Conservation (phyloP, 1,140 invertebrate species). For the Cyclina sinensis region DNA sequence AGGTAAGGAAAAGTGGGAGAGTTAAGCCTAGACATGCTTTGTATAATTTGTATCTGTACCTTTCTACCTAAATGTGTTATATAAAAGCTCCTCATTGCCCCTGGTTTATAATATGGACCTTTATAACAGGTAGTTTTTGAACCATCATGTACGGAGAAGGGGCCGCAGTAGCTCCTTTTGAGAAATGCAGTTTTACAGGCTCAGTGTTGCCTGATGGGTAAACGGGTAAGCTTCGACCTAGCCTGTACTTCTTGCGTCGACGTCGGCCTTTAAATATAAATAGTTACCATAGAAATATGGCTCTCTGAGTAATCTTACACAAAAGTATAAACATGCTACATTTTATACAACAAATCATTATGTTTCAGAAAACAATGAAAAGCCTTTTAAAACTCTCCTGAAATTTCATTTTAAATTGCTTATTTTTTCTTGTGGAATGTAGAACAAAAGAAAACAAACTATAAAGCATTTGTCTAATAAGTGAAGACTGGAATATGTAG, state of each 20-base stretch:
- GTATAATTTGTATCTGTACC: constrained; percentile 59
- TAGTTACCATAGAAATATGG: neutral
- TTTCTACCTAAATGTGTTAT: constrained; percentile 50
- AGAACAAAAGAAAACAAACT: neutral
- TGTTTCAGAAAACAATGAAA: neutral
- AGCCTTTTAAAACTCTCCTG: too few relatives aligned
- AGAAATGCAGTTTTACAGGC: constrained; percentile 68
- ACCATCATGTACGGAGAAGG: constrained; percentile 68
- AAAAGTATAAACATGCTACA: neutral
- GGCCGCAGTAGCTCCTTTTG: constrained; percentile 56
- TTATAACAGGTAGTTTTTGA: constrained; percentile 70
- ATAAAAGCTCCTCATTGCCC: constrained; percentile 50
- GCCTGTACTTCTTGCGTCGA: constrained; percentile 57
- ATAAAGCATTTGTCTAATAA: neutral
- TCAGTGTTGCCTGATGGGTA: constrained; percentile 46
- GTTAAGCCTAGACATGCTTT: constrained; percentile 59
- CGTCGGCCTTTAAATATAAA: constrained; percentile 68
- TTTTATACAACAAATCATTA: neutral
- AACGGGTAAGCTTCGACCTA: constrained; percentile 56
- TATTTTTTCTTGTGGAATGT: too few relatives aligned
- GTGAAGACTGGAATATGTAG: neutral
- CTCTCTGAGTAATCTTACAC: neutral
- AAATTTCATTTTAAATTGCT: too few relatives aligned
- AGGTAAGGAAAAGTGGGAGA: neutral
- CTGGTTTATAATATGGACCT: constrained; percentile 69